Conservation (phyloP, 2,888 invertebrate genomes). For the Calameuta pallipes region DNA sequence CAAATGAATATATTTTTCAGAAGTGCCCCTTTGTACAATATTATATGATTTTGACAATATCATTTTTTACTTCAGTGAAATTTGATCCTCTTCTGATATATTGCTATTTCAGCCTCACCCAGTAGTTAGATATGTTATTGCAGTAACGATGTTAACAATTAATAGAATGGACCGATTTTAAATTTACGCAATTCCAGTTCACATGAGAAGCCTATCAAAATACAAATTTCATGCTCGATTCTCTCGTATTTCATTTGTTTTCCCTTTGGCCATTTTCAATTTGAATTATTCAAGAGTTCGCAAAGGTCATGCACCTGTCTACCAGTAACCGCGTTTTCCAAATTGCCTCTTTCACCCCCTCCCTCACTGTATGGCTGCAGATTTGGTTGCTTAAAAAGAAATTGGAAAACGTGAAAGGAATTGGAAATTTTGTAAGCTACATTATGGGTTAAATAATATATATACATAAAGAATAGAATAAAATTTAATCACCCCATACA, state of each 20-base stretch:
- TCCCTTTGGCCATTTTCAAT: constrained; percentile 15
- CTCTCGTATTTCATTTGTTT: constrained; percentile 36
- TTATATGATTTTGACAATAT: neutral
- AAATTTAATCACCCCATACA: neutral
- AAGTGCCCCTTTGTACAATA: neutral
- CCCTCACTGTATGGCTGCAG: neutral
- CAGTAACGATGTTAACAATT: neutral
- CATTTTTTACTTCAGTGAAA: neutral
- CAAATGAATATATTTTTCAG: neutral
- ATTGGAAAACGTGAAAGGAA: neutral
- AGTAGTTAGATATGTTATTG: neutral
- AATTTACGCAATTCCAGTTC: constrained; percentile 27
- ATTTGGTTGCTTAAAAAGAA: neutral
- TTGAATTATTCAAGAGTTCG: constrained; percentile 35
- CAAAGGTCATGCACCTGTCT: constrained; percentile 13
- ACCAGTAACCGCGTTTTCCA: neutral
- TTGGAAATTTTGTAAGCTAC: neutral
- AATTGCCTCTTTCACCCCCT: neutral
- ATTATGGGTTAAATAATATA: neutral
- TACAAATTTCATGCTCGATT: constrained; percentile 39
- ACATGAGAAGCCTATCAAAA: constrained; percentile 32
- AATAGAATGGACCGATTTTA: constrained; percentile 25
- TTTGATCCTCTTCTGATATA: neutral
- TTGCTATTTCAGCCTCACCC: neutral
- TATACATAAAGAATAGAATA: neutral